Evolutionary conservation across 1,140 invertebrate genomes (phyloP).

Genomic region (Drosophila kurseongensis): DNA sequence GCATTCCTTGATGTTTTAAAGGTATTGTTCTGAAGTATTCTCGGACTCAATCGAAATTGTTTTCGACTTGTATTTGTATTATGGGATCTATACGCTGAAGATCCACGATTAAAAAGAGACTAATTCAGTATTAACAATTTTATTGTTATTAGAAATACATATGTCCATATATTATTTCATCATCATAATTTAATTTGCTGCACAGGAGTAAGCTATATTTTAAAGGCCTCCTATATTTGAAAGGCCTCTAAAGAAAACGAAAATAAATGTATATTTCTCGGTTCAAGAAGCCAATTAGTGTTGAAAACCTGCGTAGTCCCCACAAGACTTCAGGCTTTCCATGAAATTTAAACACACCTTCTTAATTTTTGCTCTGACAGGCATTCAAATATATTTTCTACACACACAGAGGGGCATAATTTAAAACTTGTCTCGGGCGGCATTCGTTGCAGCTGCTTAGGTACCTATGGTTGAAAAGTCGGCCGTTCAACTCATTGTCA

Average conservation of each 20-base stretch:
- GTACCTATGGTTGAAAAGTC: background rate
- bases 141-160: too few species aligned
- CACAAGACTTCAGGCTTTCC: background rate
- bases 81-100: slow-evolving; percentile 54
- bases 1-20: too few species aligned
- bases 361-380: slow-evolving; percentile 2
- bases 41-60: background rate
- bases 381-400: slow-evolving; percentile 32
- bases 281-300: too few species aligned
- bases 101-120: background rate
- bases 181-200: too few species aligned
- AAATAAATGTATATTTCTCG: too few species aligned
- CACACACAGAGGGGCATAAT: slow-evolving; percentile 17
- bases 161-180: too few species aligned
- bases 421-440: slow-evolving; percentile 16
- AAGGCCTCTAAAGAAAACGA: too few species aligned
- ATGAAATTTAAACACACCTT: background rate
- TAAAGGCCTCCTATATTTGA: too few species aligned
- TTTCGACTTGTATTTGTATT: slow-evolving; percentile 42
- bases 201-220: too few species aligned
- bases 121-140: too few species aligned
- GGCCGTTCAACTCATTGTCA: slow-evolving; percentile 54
- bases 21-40: background rate
- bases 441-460: slow-evolving; percentile 39
- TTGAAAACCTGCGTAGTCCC: too few species aligned